phyloP scores from a whole-genome alignment of 2,797 vertebrate species.

The Enoplosus armatus region DNA sequence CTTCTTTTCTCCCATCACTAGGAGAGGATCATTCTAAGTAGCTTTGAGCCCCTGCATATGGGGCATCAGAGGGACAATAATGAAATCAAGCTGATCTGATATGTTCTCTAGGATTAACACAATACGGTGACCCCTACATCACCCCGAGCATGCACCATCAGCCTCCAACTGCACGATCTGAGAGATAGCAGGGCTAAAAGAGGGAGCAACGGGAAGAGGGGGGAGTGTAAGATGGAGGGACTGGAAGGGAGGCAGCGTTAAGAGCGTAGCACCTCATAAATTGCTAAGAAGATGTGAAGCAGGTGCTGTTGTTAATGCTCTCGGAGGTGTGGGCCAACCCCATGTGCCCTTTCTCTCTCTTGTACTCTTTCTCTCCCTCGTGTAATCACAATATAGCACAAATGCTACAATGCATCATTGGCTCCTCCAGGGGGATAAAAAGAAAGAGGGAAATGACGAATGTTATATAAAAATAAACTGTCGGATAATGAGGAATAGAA shows the following conservation, averaged over 20 bases:
- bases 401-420: conserved; percentile 13
- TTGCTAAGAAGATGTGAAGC: conserved; percentile 80
- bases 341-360: conserved; percentile 23
- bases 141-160: conserved; percentile 59
- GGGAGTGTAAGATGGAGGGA: conserved; percentile 26
- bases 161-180: conserved; percentile 53
- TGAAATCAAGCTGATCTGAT: conserved; percentile 79
- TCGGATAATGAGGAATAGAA: conserved; percentile 33
- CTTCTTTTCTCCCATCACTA: conserved; percentile 55
- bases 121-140: conserved; percentile 64
- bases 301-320: conserved; percentile 83
- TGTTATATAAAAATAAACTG: conserved; percentile 24
- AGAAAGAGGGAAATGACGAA: conserved; percentile 15
- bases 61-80: conserved; percentile 70
- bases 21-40: conserved; percentile 72
- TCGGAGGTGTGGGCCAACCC: conserved; percentile 68
- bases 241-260: conserved; percentile 22
- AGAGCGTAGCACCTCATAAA: conserved; percentile 73
- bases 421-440: conserved; percentile 1
- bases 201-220: conserved; percentile 32
- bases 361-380: neutral
- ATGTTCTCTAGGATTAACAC: conserved; percentile 72
- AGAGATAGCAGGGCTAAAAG: conserved; percentile 46
- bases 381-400: conserved; percentile 50
- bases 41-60: conserved; percentile 69